Evolutionary conservation across 2,888 invertebrate genomes (phyloP), one percentile per base, ranked within the genome.

Genomic region (Tetrapedia diversipes): DNA sequence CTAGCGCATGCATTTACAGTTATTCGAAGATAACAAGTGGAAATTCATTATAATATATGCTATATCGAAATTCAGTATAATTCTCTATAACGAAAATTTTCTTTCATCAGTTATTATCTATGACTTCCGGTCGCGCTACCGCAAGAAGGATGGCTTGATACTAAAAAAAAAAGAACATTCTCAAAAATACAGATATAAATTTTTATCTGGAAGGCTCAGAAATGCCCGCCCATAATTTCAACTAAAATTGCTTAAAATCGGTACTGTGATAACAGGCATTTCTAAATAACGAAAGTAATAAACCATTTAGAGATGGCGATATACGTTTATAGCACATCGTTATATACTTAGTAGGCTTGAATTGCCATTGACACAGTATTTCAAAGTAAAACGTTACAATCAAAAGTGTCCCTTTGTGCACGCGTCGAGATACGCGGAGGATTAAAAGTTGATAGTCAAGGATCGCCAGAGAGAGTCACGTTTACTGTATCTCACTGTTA

Each of bases 151-250:
- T 72, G 74, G 75, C 53, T 56, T 72, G 57, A 78, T 86, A 87
- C 32, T 79, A 86, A 86, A 86, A 67, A 84, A 83, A 79, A 82
- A 85, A 84, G 6, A 16, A 0, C 76, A 79, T 79, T 79, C 11
- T 54, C 76, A 84, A 79, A 86, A 86, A 85, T 82, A 84, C 83
- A 86, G 86, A 79, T 86, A 24, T 11, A 4, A 8, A 45, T 45
- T 45, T 32, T 41, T 1, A 8, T 2, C n/a, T n/a, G 2, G 1
- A 27, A 4, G 41, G n/a, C 14, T 1, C 43, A 19, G 16, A 22
- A 32, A 4, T 1, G 2, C 6, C 19, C 16, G 22, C 22, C 4
- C 10, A 7, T 14, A 29, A 19, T 7, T 32, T 16, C 29, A n/a
- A 34, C 11, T 51, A 27, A 3, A 1, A 43, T 60, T n/a, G 4